A percentile compares a stretch with the other conserved stretches of the same genome.
These are phyloP conservation scores for Darevskia nairensis DNA, from an alignment of 2,797 vertebrate genomes.

Conservation along the genomic window DNA sequence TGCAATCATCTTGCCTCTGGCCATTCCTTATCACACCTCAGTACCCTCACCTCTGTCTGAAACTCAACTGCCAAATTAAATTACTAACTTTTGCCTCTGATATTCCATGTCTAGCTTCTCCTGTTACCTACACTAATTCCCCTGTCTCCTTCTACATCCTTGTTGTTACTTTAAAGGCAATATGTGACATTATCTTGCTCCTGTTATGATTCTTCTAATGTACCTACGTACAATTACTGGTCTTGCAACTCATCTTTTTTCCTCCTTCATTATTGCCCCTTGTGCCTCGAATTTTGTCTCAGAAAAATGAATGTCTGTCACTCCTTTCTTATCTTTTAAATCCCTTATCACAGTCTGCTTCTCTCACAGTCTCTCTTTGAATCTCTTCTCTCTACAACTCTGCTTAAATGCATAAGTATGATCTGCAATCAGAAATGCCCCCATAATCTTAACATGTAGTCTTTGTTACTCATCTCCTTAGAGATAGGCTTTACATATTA, in stretches of 20 bases:
- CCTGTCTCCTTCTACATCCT: not conserved
- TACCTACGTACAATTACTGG: not conserved
- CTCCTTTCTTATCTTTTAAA: not conserved
- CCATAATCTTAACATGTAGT: not conserved
- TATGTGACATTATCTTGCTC: not conserved
- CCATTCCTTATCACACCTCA: slow-evolving; percentile 10
- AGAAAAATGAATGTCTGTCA: not conserved
- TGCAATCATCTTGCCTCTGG: not conserved
- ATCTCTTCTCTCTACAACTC: not conserved
- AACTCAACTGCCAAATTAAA: slow-evolving; percentile 12
- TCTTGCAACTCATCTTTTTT: not conserved
- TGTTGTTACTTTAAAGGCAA: slow-evolving; percentile 11
- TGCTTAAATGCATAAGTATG: not conserved
- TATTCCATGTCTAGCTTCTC: not conserved
- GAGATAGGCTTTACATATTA: not conserved
- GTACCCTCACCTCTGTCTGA: not conserved
- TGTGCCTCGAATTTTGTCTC: not conserved
- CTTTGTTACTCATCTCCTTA: not conserved
- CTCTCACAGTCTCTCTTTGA: not conserved
- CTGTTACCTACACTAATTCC: slow-evolving; percentile 1
- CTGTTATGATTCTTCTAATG: not conserved
- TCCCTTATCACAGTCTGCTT: not conserved
- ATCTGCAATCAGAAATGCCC: not conserved
- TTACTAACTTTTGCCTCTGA: not conserved
- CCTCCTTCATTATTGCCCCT: not conserved